A percentile compares a stretch with the other conserved stretches of the same genome.
phyloP scores from a whole-genome alignment of 2,888 invertebrate genomes.

The Pristionchus japonicus region DNA sequence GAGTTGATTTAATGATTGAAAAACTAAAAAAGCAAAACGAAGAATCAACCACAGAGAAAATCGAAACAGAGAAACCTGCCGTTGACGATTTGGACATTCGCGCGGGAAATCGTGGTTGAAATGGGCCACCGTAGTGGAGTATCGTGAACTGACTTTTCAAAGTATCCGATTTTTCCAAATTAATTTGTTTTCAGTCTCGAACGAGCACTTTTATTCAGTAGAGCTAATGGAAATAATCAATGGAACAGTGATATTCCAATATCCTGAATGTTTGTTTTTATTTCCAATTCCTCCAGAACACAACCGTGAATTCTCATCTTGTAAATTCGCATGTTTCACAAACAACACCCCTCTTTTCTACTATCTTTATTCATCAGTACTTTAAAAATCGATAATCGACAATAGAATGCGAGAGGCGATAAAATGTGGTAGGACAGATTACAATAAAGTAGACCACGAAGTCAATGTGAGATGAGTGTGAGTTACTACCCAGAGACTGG shows the following conservation, averaged over 20 bases:
- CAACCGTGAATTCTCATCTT: no score
- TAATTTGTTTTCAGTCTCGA: background rate
- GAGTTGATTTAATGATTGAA: background rate
- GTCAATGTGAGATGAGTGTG: background rate
- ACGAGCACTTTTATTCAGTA: no score
- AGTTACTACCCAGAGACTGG: constrained; percentile 15
- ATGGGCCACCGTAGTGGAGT: background rate
- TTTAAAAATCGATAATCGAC: background rate
- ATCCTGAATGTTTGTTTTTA: no score
- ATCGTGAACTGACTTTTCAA: background rate
- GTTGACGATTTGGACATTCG: background rate
- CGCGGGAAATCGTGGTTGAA: background rate
- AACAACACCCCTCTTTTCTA: background rate
- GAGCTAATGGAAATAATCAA: no score
- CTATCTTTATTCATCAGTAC: constrained; percentile 19
- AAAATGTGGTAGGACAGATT: background rate
- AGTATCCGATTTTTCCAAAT: background rate
- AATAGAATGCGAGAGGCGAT: background rate
- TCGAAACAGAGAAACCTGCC: background rate
- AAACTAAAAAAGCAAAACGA: background rate
- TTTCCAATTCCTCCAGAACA: no score
- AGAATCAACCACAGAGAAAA: background rate
- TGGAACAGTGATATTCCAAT: no score
- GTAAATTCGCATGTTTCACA: background rate
- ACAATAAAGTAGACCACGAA: no score